Evolutionary conservation across 2,888 invertebrate species (phyloP).

Genomic region (Leptinotarsa tumamoca): DNA sequence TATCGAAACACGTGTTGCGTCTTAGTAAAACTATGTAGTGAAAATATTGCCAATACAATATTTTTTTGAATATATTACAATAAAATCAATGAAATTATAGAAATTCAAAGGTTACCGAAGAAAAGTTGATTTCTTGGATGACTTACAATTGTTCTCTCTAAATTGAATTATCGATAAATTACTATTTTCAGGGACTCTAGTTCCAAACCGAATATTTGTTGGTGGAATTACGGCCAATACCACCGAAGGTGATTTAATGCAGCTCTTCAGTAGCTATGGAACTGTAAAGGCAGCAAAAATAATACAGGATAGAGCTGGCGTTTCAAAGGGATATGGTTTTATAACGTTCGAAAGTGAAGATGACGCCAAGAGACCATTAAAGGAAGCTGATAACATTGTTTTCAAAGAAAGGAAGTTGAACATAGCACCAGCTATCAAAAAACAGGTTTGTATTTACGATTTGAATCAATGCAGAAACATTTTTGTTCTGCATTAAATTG

Average conservation of each 20-base stretch:
- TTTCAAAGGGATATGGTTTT: slow-evolving; percentile 92
- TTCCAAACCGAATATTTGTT: slow-evolving; percentile 95
- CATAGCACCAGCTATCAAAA: slow-evolving; percentile 88
- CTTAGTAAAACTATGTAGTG: no score
- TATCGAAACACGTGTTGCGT: no score
- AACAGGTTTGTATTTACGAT: slow-evolving; percentile 69
- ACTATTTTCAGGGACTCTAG: slow-evolving; percentile 76
- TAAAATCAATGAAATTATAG: no score
- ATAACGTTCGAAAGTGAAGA: slow-evolving; percentile 89
- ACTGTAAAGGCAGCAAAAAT: slow-evolving; percentile 94
- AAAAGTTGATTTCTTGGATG: no score
- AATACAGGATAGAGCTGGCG: slow-evolving; percentile 93
- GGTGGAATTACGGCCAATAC: slow-evolving; percentile 95
- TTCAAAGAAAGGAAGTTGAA: slow-evolving; percentile 85
- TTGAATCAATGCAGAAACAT: neutral
- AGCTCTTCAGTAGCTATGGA: slow-evolving; percentile 91
- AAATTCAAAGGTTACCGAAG: no score
- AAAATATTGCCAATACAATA: no score
- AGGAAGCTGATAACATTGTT: slow-evolving; percentile 82
- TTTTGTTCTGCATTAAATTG: neutral
- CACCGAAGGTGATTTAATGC: slow-evolving; percentile 90
- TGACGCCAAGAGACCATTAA: slow-evolving; percentile 81
- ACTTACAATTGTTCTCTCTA: no score
- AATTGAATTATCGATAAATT: neutral
- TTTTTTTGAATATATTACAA: no score